Evolutionary conservation across 2,113 vertebrate species (phyloP), one percentile per base, ranked within the genome.

Genomic region (Strix uralensis): DNA sequence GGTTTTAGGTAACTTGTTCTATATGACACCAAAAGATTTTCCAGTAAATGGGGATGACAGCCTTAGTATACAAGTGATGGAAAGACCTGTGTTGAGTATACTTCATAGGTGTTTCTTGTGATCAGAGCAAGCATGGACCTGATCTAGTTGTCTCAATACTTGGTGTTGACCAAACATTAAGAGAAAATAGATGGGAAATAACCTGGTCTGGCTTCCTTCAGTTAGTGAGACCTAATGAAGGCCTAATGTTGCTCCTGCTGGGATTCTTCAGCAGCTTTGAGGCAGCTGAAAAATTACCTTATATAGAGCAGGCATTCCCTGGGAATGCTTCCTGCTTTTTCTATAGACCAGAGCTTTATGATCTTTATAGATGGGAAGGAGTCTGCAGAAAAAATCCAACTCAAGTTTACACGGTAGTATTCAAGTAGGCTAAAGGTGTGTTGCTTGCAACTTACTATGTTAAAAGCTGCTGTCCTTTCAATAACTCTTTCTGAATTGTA

Each of bases 121-220:
- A 8, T 54, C 1, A 1, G 18, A 82, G 20, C 22, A 91, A 71
- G 22, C 30, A 32, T 15, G 7, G 40, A 81, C 78, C 2, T 13
- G 10, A 30, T 66, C 34, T 57, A 36, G 1, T 49, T 55, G 25
- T 75, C 51, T 94, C 32, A 23, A 11, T 18, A 40, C 13, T 44
- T 69, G 14, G 3, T 3, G 0, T 20, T 34, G 42, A 70, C 6
- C 10, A 74, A 77, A 49, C 0, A 0, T 8, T n/a, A 40, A 25
- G 17, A 80, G 22, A 58, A 77, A 93, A 63, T 6, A 74, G n/a
- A 59, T 15, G 7, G 15, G 3, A 69, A 84, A 62, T 10, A n/a
- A 15, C 7, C 13, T 20, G 16, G 10, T 63, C 17, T 71, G 38
- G 3, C 16, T 63, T 88, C 29, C n/a, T 81, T 62, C 32, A 59